Evolutionary conservation across 2,113 vertebrate species (phyloP).

Genomic region (rabbit (Oryctolagus cuniculus)): mOryCun1.1 NC_091440.1:65736501-65737000

Average conservation of each 20-base stretch:
- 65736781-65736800: background rate
- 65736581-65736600: background rate
- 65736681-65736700: background rate
- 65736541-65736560: background rate
- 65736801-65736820: background rate
- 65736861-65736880: background rate
- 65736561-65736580: background rate
- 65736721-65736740: background rate
- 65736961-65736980: background rate
- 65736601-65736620: background rate
- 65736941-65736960: background rate
- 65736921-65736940: no score
- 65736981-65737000: background rate
- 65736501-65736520: background rate
- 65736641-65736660: background rate
- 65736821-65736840: background rate
- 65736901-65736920: background rate
- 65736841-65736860: background rate
- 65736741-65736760: background rate
- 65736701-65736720: background rate
- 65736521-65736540: background rate
- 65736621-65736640: background rate
- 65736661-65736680: background rate
- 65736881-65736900: background rate
- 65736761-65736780: background rate